A percentile compares a stretch with the other conserved stretches of the same genome.
Evolutionary conservation across 2,113 vertebrate species (phyloP).

Genomic region (Antigone vipio): DNA sequence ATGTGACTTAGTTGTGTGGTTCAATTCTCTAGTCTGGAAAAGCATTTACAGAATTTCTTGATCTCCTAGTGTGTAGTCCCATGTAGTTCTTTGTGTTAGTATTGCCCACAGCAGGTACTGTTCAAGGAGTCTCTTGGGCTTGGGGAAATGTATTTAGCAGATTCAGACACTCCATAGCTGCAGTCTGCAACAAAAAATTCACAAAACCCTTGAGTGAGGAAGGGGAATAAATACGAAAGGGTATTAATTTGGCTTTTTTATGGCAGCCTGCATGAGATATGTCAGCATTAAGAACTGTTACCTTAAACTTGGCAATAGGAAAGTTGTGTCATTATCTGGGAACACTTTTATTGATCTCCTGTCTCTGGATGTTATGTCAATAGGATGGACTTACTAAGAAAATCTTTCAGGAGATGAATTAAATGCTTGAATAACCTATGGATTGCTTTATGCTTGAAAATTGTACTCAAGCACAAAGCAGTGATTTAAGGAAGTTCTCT

Average conservation of each 20-base stretch:
- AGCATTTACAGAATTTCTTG: constrained; percentile 58
- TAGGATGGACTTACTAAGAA: background rate
- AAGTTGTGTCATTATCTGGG: background rate
- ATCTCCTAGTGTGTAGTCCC: background rate
- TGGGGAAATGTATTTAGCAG: constrained; percentile 57
- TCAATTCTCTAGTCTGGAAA: constrained; percentile 56
- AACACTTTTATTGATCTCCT: constrained; percentile 21
- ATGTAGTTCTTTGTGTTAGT: constrained; percentile 27
- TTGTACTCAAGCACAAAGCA: background rate
- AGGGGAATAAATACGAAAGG: constrained; percentile 1
- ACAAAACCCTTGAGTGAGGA: constrained; percentile 12
- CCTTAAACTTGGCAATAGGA: background rate
- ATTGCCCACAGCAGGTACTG: constrained; percentile 50
- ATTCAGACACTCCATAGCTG: background rate
- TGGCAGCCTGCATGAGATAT: background rate
- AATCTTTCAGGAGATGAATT: background rate
- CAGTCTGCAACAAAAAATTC: constrained; percentile 37
- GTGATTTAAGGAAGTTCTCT: background rate
- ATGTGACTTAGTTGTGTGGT: background rate
- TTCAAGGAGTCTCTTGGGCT: constrained; percentile 39
- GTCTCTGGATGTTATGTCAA: background rate
- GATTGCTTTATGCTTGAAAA: constrained; percentile 5
- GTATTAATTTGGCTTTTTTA: constrained; percentile 39
- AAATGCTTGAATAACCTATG: background rate
- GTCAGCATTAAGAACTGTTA: background rate